Base-by-base conservation (phyloP, 2,888 invertebrate species). In the Morinoia aosen region DNA sequence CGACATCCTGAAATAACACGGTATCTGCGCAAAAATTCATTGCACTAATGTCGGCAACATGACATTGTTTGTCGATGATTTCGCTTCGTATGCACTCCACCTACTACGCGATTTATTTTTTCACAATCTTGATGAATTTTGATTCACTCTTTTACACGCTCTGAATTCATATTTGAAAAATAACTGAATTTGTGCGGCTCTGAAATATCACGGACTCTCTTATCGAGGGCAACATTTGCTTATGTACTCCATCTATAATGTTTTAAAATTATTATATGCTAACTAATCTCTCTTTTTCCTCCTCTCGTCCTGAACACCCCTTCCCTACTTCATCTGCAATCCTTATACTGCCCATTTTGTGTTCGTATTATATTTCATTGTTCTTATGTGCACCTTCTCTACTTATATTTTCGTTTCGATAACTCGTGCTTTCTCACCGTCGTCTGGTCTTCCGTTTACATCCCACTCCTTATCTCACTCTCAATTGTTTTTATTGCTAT, bases 1-100 rank as follows among this genome's bases (percentile, higher is more conserved):
- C 90, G 4, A 90, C 90, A 90, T 90, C 90, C 12, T 90, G 33
- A 76, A 76, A 19, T 76, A 76, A 76, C 90, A 90, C 90, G 90
- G 90, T 90, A 90, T 48, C 48, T 90, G 90, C 40, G 39, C 48
- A 14, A 90, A 90, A 39, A 12, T 40, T 90, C 40, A 40, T 90
- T 39, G 48, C 90, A 40, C 14, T 12, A 40, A 90, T 90, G 90
- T 76, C 76, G 76, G 76, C 33, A 19, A 76, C 76, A 16, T 25
- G 25, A 33, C 76, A 33, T 76, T 76, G 33, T 76, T 33, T 76
- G 33, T 76, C 25, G 8, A 33, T 76, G 25, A 76, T 76, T 76
- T 76, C 76, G 25, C 76, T 33, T 33, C 25, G 33, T 76, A 33
- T 76, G 76, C 76, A 76, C 76, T 76, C 8, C 33, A 33, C 76